phyloP scores from a whole-genome alignment of 1,140 invertebrate species.

The Trialeurodes vaporariorum region DNA sequence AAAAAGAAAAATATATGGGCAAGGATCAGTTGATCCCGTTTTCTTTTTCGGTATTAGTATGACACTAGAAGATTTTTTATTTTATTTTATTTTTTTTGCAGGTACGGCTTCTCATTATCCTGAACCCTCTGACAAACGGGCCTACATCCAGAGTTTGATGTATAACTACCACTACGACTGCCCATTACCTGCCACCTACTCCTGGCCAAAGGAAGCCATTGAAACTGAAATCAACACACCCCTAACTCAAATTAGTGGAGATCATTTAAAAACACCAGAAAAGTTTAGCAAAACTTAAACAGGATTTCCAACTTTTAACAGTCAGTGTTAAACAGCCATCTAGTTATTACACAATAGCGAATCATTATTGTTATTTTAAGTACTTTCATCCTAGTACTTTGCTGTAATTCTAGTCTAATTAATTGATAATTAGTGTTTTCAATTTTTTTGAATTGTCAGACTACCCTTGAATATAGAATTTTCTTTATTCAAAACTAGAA shows the following conservation, averaged over 20 bases:
- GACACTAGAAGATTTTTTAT: slow-evolving; percentile 13
- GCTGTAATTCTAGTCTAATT: neutral
- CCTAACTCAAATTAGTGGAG: slow-evolving; percentile 16
- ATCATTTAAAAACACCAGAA: slow-evolving; percentile 17
- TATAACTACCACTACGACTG: slow-evolving; percentile 68
- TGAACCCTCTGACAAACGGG: slow-evolving; percentile 59
- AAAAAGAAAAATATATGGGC: too few relatives aligned
- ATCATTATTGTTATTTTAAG: neutral
- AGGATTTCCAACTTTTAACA: neutral
- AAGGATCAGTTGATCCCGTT: too few relatives aligned
- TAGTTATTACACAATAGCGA: neutral
- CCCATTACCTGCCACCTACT: slow-evolving; percentile 59
- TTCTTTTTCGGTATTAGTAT: too few relatives aligned
- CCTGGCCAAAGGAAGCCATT: slow-evolving; percentile 43
- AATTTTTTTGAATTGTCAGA: too few relatives aligned
- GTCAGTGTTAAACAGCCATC: too few relatives aligned
- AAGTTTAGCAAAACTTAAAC: neutral
- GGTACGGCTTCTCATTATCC: slow-evolving; percentile 75
- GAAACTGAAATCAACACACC: slow-evolving; percentile 13
- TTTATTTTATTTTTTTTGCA: slow-evolving; percentile 31
- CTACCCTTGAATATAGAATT: too few relatives aligned
- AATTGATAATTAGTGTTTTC: too few relatives aligned
- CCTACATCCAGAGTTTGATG: slow-evolving; percentile 59
- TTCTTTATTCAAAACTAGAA: too few relatives aligned
- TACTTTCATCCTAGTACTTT: neutral